Evolutionary conservation across 2,797 vertebrate species (phyloP).

Genomic region (Anniella stebbinsi): DNA sequence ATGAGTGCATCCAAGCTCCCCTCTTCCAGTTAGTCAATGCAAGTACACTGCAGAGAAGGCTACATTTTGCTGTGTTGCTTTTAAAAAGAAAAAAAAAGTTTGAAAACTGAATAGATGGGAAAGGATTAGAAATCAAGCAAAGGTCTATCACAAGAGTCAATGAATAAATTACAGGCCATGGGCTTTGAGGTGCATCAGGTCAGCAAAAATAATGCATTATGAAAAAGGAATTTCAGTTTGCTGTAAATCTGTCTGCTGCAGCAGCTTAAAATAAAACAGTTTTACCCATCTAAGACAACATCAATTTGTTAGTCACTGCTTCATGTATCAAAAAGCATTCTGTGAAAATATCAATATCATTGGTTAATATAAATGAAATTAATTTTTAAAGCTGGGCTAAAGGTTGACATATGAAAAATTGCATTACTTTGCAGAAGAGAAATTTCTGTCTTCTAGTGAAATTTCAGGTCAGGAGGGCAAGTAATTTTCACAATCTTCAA

Average conservation of each 20-base stretch:
- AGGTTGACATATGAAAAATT: slow-evolving; percentile 91
- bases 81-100: slow-evolving; percentile 40
- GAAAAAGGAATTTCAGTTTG: slow-evolving; percentile 79
- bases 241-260: slow-evolving; percentile 80
- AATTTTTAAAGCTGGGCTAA: slow-evolving; percentile 88
- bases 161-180: slow-evolving; percentile 78
- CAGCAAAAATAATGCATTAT: slow-evolving; percentile 81
- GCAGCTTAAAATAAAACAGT: slow-evolving; percentile 81
- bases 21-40: background rate
- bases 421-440: slow-evolving; percentile 89
- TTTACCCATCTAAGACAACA: slow-evolving; percentile 78
- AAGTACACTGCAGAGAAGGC: background rate
- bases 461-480: slow-evolving; percentile 89
- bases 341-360: slow-evolving; percentile 88
- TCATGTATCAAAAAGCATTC: slow-evolving; percentile 85
- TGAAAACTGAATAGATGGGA: slow-evolving; percentile 39
- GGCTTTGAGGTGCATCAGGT: slow-evolving; percentile 77
- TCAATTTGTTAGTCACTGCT: slow-evolving; percentile 82
- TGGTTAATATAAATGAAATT: slow-evolving; percentile 91
- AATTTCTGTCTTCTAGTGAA: slow-evolving; percentile 90
- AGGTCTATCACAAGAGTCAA: slow-evolving; percentile 55
- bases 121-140: slow-evolving; percentile 68
- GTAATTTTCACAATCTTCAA: slow-evolving; percentile 90
- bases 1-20: background rate
- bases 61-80: slow-evolving; percentile 10